Base-by-base conservation (phyloP, 2,888 invertebrate species). In the Cordilura impudica region DNA sequence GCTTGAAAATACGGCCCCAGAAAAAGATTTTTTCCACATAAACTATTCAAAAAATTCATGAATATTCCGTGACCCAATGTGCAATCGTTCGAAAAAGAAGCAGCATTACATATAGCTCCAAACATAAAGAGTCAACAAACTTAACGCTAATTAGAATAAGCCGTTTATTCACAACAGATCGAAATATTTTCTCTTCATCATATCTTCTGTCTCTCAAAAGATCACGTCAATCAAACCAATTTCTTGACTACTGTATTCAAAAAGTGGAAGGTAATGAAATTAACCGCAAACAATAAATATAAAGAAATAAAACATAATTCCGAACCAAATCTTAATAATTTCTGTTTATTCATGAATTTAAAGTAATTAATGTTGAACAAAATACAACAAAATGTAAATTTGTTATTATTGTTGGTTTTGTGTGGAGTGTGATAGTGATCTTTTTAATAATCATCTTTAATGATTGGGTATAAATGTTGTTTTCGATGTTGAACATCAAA, bases 61-160 rank as follows among this genome's bases (percentile, higher is more conserved):
- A n/a, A n/a, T n/a, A n/a, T n/a, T n/a, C n/a, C n/a, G n/a, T 39
- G 35, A n/a, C n/a, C 35, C 51, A 51, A n/a, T 10, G 21, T n/a
- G 54, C 54, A 19, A 7, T 29, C 21, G 43, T 39, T 61, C 1
- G 12, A 26, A 4, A 7, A n/a, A 10, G 14, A 21, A 43, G 45
- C 35, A 49, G 5, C 35, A 47, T 31, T 16, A 16, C 26, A 35
- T 12, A 56, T 26, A 39, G 21, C 29, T 35, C 12, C 4, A 53
- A 67, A 23, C 53, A 69, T 29, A 29, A 67, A 39, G 16, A 67
- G 63, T 82, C 78, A 77, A 79, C 81, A 53, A 71, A 81, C 82
- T 81, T 81, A 65, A 81, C 85, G 86, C 86, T 86, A 87, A 86
- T 86, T 86, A 86, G 86, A 87, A 86, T 87, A 86, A 82, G 63